Evolutionary conservation across 2,797 vertebrate species (phyloP), one percentile per base, ranked within the genome.

Genomic region (Acanthornis magna): DNA sequence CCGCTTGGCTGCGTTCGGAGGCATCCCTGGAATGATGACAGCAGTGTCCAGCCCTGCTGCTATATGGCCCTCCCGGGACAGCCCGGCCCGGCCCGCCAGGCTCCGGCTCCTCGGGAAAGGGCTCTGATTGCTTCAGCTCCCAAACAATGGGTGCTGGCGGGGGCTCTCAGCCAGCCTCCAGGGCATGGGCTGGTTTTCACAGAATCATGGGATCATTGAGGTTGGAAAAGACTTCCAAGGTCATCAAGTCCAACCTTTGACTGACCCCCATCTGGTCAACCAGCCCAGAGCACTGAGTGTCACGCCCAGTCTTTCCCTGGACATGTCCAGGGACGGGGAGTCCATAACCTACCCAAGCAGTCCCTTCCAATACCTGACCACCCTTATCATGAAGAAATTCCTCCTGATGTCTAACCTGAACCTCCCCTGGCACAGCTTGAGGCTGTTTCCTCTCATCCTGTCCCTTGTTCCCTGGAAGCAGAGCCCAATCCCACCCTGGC

Each of bases 121-220:
- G 70, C 90, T 85, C 62, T 8, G 54, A 88, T 91, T 91, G 89
- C 89, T 95, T 91, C 93, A 95, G 91, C 81, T 92, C 81, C 60
- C 11, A 11, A 82, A 92, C 94, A 93, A 85, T 91, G 81, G 87
- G 87, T 36, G 68, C 65, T 47, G 71, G 53, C 3, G 3, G 67
- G 55, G 43, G 43, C 78, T 80, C 83, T 57, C 82, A 48, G 85
- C 85, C 38, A 32, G 63, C 60, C 91, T 51, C 32, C n/a, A 0
- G 88, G 90, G 11, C 57, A 51, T 2, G 8, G 62, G 47, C 62
- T 85, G 82, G 2, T 54, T 75, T 75, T 53, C 79, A 83, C 1
- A 12, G 16, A 57, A 22, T 70, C 72, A 7, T 57, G 20, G 23
- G 45, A 38, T 89, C 87, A 21, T 0, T 51, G 87, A 63, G 87